These are phyloP conservation scores for Champsocephalus gunnari DNA, from an alignment of 2,797 vertebrate species.

Conservation along the genomic window DNA sequence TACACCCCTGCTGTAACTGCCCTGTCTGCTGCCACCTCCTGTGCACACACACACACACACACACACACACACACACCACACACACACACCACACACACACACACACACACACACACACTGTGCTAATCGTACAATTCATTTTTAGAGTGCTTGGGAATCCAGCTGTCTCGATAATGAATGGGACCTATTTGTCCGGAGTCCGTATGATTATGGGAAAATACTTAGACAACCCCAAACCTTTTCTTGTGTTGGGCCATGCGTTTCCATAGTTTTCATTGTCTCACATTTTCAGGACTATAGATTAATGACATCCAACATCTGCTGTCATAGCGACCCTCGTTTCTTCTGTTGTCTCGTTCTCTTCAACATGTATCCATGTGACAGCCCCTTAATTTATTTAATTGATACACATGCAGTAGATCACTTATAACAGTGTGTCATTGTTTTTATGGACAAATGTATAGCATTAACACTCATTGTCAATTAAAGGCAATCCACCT, in stretches of 20 bases:
- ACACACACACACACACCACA: constrained; percentile 13
- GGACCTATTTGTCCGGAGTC: constrained; percentile 29
- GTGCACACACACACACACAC: not conserved
- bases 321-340: not conserved
- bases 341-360: not conserved
- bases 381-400: constrained; percentile 1
- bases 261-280: constrained; percentile 17
- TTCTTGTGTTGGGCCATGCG: constrained; percentile 19
- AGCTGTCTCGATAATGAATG: constrained; percentile 25
- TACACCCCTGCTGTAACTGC: constrained; percentile 60
- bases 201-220: constrained; percentile 31
- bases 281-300: constrained; percentile 19
- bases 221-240: constrained; percentile 22
- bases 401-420: not conserved
- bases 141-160: not conserved
- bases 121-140: constrained; percentile 1
- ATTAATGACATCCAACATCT: constrained; percentile 29
- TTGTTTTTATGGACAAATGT: not conserved
- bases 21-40: constrained; percentile 38
- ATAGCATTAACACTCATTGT: constrained; percentile 3
- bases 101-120: not conserved
- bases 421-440: not conserved
- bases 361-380: constrained; percentile 13
- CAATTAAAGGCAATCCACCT: not conserved
- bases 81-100: not conserved